Base-by-base conservation (phyloP, 2,113 vertebrate genomes). In the Todiramphus saurophagus region DNA sequence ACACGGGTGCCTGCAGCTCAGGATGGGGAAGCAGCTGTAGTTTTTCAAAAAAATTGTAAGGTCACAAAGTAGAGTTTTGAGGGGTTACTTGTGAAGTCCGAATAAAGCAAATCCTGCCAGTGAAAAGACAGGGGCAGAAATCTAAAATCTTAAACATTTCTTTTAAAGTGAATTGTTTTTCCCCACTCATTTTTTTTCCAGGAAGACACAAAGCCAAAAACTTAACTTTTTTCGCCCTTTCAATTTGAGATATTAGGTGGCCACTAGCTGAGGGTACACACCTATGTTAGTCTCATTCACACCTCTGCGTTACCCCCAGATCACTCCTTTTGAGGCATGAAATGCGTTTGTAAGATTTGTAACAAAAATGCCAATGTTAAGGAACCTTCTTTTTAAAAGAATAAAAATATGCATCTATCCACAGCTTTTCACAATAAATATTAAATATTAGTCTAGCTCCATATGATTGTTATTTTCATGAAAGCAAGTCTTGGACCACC, bases 271-370 rank as follows among this genome's bases (percentile, higher is more conserved):
- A 44, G 64, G 19, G n/a, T 35, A 12, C 23, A 60, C 9, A 43
- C 20, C 16, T 30, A 7, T 0, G 0, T 70, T 67, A 35, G 15
- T 69, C 27, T 73, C 43, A 50, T 64, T 50, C 12, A 20, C 0
- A 0, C 62, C 51, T 59, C 43, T 80, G 33, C n/a, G 9, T 59
- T 67, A 46, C 13, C 60, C 7, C 11, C 35, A 28, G 30, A 27
- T 39, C 46, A 25, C 17, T 69, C 35, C 37, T 87, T 78, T 31
- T 60, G 53, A 56, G 31, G 19, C 35, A 43, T 8, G 39, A 85
- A 55, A 62, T 15, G 27, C 51, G 58, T 73, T 44, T 75, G 41
- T 41, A 91, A 56, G 35, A 69, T 78, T 93, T 79, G 66, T 84
- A 43, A 82, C 13, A n/a, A 82, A 91, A 81, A 84, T 23, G 19